These are phyloP conservation scores for Tetragnatha montana DNA, from an alignment of 2,888 invertebrate species.

Conservation along the genomic window DNA sequence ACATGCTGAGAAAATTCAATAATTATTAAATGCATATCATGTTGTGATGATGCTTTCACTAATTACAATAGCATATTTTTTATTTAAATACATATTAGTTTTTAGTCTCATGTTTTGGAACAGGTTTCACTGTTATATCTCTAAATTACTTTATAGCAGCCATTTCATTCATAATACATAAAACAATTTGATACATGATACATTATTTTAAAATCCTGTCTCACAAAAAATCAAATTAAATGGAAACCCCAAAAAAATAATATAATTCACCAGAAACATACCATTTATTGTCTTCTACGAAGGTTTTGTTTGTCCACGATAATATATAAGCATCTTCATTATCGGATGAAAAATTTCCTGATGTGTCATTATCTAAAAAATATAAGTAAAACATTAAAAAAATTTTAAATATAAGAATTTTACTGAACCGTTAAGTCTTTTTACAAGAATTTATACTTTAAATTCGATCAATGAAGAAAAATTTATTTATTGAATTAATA, in stretches of 20 bases:
- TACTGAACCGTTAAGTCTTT: no score
- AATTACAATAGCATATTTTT: no score
- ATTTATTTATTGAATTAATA: no score
- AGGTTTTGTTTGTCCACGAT: constrained; percentile 53
- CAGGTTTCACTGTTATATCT: background rate
- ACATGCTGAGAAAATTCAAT: no score
- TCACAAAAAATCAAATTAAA: background rate
- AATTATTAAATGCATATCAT: no score
- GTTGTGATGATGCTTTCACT: no score
- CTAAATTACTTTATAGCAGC: background rate
- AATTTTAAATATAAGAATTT: no score
- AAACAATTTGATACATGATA: background rate
- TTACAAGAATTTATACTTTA: no score
- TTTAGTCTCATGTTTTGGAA: background rate
- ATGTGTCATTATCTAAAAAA: constrained; percentile 27
- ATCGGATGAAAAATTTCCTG: constrained; percentile 52
- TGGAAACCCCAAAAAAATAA: background rate
- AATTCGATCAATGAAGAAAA: no score
- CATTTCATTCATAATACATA: constrained; percentile 1
- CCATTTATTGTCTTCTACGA: constrained; percentile 58
- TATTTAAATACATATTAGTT: no score
- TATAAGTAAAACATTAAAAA: background rate
- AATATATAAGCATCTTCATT: constrained; percentile 51
- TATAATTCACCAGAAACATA: constrained; percentile 2
- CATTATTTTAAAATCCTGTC: no score